Evolutionary conservation across 2,888 invertebrate species (phyloP).

Genomic region (Itoplectis maculator): DNA sequence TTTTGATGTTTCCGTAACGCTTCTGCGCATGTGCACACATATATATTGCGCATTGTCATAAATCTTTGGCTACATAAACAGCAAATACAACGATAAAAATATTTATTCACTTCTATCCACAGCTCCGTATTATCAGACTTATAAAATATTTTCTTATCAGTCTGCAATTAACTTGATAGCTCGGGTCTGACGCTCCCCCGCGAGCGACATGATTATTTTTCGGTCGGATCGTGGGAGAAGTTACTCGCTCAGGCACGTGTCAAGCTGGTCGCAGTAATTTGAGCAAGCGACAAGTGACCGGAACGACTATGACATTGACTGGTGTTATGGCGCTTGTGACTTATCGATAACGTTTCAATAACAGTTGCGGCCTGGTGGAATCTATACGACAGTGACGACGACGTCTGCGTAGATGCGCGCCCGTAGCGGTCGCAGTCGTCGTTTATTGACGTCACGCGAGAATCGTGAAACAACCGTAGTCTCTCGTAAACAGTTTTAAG

Average conservation of each 20-base stretch:
- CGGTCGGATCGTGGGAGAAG: not conserved
- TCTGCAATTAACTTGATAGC: constrained; percentile 36
- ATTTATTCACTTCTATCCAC: constrained; percentile 11
- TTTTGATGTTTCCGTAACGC: constrained; percentile 16
- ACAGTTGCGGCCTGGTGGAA: constrained; percentile 52
- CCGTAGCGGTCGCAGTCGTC: constrained; percentile 3
- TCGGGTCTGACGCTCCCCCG: not conserved
- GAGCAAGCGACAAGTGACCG: not conserved
- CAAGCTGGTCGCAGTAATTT: constrained; percentile 32
- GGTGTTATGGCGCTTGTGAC: constrained; percentile 50
- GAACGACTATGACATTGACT: constrained; percentile 52
- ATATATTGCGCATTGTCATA: constrained; percentile 1
- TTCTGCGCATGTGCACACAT: not conserved
- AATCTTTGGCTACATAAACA: constrained; percentile 16
- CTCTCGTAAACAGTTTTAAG: constrained; percentile 41
- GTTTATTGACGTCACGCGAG: constrained; percentile 63
- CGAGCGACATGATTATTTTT: constrained; percentile 24
- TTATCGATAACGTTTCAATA: constrained; percentile 66
- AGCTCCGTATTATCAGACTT: constrained; percentile 15
- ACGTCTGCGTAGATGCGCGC: constrained; percentile 36
- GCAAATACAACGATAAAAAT: constrained; percentile 5
- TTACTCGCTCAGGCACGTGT: constrained; percentile 22
- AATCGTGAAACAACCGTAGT: constrained; percentile 44
- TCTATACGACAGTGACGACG: constrained; percentile 33
- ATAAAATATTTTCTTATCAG: constrained; percentile 42